Evolutionary conservation across 2,113 vertebrate genomes (phyloP).

Genomic region (Cottus gobio): DNA sequence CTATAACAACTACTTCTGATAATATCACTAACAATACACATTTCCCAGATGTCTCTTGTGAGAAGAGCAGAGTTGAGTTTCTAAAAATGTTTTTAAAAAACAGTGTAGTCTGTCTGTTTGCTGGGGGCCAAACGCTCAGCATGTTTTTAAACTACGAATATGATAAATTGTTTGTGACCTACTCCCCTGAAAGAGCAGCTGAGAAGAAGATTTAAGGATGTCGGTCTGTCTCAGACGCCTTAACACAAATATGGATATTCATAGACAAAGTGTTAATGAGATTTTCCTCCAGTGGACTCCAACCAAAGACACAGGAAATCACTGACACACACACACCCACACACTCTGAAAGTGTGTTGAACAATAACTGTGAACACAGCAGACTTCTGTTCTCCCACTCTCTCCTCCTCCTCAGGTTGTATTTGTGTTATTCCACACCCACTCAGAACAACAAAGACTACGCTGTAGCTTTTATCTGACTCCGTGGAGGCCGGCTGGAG

Average conservation of each 20-base stretch:
- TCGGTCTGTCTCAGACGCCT: neutral
- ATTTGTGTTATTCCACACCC: constrained; percentile 9
- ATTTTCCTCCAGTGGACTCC: constrained; percentile 1
- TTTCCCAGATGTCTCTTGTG: too few relatives aligned
- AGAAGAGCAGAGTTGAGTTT: neutral
- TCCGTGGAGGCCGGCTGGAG: neutral
- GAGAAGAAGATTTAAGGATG: constrained; percentile 8
- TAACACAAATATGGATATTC: constrained; percentile 29
- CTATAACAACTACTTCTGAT: neutral
- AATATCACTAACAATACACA: neutral
- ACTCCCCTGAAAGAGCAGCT: neutral
- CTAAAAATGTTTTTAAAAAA: neutral
- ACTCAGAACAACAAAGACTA: constrained; percentile 42
- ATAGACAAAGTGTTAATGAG: constrained; percentile 26
- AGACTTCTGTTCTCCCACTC: neutral
- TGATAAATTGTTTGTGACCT: neutral
- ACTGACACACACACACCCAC: neutral
- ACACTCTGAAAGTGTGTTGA: neutral
- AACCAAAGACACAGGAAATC: neutral
- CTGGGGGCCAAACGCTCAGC: neutral
- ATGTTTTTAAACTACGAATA: neutral
- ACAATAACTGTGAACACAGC: constrained; percentile 19
- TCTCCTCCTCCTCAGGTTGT: constrained; percentile 33
- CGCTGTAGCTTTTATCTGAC: constrained; percentile 38
- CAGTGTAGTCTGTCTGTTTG: neutral